Conservation (phyloP, 2,888 invertebrate species). For the Yponomeuta evonymella region DNA sequence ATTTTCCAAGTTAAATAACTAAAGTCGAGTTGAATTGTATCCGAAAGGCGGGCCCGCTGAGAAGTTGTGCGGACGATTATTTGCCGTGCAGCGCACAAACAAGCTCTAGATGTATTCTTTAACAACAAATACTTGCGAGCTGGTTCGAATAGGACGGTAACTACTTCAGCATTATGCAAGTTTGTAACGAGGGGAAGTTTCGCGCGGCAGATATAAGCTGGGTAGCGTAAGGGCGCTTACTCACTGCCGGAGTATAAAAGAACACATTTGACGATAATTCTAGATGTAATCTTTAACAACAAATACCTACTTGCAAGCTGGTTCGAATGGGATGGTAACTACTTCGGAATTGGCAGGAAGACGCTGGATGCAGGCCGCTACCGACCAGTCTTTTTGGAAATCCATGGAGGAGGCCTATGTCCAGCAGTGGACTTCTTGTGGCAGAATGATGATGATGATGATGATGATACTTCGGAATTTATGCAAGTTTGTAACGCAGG, state of each 20-base stretch:
- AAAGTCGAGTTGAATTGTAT: constrained; percentile 15
- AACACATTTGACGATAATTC: too few species aligned
- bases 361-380: too few species aligned
- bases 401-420: too few species aligned
- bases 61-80: constrained; percentile 9
- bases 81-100: constrained; percentile 9
- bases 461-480: constrained; percentile 24
- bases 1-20: constrained; percentile 11
- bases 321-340: constrained; percentile 33
- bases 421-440: too few species aligned
- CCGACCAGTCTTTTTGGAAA: too few species aligned
- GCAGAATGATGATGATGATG: too few species aligned
- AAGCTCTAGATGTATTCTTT: not conserved
- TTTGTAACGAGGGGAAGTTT: constrained; percentile 43
- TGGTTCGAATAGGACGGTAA: constrained; percentile 32
- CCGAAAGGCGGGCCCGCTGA: not conserved
- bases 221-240: not conserved
- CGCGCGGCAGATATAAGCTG: constrained; percentile 9
- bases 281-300: not conserved
- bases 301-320: not conserved
- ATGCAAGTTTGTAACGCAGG: constrained; percentile 37
- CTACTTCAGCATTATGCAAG: constrained; percentile 36
- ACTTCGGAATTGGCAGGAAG: constrained; percentile 34
- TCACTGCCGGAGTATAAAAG: not conserved
- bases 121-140: constrained; percentile 9